Percentiles rank a stretch among this genome's conserved stretches.
These are phyloP conservation scores for Kryphioiulus occultus DNA, from an alignment of 2,888 invertebrate genomes.

Conservation along the genomic window DNA sequence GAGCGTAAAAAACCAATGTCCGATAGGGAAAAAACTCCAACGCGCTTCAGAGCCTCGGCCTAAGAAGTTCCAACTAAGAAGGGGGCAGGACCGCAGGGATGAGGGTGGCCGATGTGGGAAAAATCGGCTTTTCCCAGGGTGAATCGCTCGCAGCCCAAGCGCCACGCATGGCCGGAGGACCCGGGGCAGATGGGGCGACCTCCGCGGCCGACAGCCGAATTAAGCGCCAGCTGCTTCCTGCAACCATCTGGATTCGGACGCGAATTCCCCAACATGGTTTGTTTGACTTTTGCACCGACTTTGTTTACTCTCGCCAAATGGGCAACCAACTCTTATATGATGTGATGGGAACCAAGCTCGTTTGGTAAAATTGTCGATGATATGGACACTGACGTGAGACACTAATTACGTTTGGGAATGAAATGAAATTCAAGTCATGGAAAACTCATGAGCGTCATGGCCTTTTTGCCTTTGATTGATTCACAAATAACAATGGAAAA, in stretches of 20 bases:
- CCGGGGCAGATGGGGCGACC: constrained; percentile 41
- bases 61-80: no score
- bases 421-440: no score
- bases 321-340: not conserved
- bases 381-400: no score
- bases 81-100: no score
- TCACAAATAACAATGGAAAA: no score
- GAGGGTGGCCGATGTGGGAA: constrained; percentile 28
- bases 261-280: not conserved
- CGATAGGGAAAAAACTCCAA: not conserved
- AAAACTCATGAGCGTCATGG: no score
- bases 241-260: not conserved
- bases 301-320: not conserved
- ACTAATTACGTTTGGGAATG: no score
- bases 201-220: not conserved
- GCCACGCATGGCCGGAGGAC: not conserved
- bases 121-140: constrained; percentile 37
- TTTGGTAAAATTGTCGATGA: not conserved
- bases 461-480: no score
- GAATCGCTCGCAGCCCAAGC: not conserved
- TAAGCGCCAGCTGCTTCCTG: not conserved
- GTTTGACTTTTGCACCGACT: not conserved
- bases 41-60: constrained; percentile 6
- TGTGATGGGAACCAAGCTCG: not conserved
- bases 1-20: not conserved